Base-by-base conservation (phyloP, 2,113 vertebrate species). In the Colistium nudipinnis region DNA sequence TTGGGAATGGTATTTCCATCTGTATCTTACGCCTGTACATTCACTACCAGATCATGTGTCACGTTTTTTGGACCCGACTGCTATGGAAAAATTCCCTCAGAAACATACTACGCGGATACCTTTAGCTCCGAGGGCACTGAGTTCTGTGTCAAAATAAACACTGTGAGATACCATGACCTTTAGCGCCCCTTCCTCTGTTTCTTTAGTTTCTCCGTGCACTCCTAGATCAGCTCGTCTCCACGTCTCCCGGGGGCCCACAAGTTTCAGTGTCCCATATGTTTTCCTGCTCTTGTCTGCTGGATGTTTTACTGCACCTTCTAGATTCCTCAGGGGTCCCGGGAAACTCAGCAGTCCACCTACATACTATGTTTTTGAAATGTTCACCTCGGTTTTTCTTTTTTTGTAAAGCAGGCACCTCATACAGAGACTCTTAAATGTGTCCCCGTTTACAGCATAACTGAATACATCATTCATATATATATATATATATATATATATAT, bases 151-250 rank as follows among this genome's bases (percentile, higher is more conserved):
- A 41, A 72, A 44, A 63, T 54, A 82, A 82, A 72, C 79, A 61
- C 7, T 1, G 44, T 63, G 13, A 51, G 14, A 68, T 64, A 76
- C 31, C 27, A 49, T 35, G 28, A 56, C 43, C 25, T 38, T 41
- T 33, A 30, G 9, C 19, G 48, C 6, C 1, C 31, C 49, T 27
- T 47, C 6, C 6, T 52, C 14, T 78, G 68, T 85, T 76, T 69
- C 27, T 77, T 70, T 78, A 71, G 66, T 65, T 54, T 85, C 63
- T 67, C 35, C 64, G 78, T 69, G 71, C 80, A 41, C 81, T 81
- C 31, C 47, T 63, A 39, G 14, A 22, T 71, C 76, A 84, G 78
- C 66, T 51, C 82, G 78, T n/a, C 16, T n/a, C 52, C 63, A 62
- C 75, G 53, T 69, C 39, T 43, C 43, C 47, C 12, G 22, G 27